Conservation (phyloP, 2,797 vertebrate genomes). For the Phalanger gymnotis region DNA sequence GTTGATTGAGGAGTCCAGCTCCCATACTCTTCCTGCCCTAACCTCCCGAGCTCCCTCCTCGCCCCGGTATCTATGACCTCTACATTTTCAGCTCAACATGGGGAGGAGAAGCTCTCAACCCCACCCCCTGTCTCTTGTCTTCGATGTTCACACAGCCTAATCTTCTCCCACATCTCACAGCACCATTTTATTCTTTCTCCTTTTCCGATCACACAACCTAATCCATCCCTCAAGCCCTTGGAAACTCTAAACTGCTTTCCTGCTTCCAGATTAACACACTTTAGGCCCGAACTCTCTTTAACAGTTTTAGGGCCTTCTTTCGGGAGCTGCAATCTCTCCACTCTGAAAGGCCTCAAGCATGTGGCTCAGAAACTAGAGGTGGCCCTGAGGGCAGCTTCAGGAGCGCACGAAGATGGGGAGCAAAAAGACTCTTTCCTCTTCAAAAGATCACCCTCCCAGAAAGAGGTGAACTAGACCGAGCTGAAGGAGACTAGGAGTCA, state of each 20-base stretch:
- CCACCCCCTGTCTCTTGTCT: not conserved
- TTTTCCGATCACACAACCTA: not conserved
- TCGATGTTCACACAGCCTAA: not conserved
- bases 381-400: not conserved
- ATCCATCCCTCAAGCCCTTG: not conserved
- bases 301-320: not conserved
- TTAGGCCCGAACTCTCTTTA: not conserved
- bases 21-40: not conserved
- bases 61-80: not conserved
- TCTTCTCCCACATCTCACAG: not conserved
- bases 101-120: not conserved
- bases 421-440: not conserved
- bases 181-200: not conserved
- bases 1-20: not conserved
- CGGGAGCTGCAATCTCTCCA: not conserved
- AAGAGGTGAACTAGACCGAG: slow-evolving; percentile 25
- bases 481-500: slow-evolving; percentile 35
- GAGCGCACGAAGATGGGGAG: not conserved
- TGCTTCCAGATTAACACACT: not conserved
- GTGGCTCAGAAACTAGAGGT: not conserved
- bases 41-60: not conserved
- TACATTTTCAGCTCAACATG: not conserved
- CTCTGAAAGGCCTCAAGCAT: not conserved
- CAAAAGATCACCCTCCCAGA: not conserved
- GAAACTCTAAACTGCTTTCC: not conserved